Base-by-base conservation (phyloP, 2,888 invertebrate genomes). In the Chymomyza amoena region DNA sequence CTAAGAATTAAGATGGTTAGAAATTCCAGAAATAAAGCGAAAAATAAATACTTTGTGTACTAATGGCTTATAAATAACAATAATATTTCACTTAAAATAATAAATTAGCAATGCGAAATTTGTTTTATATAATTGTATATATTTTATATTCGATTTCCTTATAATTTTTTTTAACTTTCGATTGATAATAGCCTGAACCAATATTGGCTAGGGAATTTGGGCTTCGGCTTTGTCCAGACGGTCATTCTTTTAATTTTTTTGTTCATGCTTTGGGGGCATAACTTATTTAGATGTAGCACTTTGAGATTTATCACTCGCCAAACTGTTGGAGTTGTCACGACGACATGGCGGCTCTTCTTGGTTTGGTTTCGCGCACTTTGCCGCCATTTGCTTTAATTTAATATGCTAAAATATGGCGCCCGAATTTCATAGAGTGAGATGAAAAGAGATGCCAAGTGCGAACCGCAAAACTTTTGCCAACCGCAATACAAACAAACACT, bases 221-320 rank as follows among this genome's bases (percentile, higher is more conserved):
- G 32, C 9, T 61, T 61, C 61, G 6, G 36, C 39, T 36, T 32
- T 20, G 25, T 4, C 32, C 0, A 10, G 20, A 59, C 3, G 9
- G 28, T n/a, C 39, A 60, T 15, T 28, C 4, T 10, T 20, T 59
- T 20, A 9, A 1, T 7, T 16, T 28, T 28, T 25, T 39, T 15
- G 39, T 20, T 63, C 36, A 52, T 52, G 54, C 32, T 25, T 39
- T 61, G 36, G 39, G 66, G 60, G 64, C 68, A 74, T 85, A 77
- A 85, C 79, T 87, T 87, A 83, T 83, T 87, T 85, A 87, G 83
- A 78, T 57, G 67, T 60, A 79, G 81, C 86, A 87, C 83, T 87
- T 45, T 83, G 87, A 85, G 39, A 87, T 80, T 82, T 82, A 83
- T 83, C 86, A 79, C 83, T 80, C 83, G 65, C 73, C 64, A 70